phyloP scores from a whole-genome alignment of 2,797 vertebrate species.

The Simalia tracyae region DNA sequence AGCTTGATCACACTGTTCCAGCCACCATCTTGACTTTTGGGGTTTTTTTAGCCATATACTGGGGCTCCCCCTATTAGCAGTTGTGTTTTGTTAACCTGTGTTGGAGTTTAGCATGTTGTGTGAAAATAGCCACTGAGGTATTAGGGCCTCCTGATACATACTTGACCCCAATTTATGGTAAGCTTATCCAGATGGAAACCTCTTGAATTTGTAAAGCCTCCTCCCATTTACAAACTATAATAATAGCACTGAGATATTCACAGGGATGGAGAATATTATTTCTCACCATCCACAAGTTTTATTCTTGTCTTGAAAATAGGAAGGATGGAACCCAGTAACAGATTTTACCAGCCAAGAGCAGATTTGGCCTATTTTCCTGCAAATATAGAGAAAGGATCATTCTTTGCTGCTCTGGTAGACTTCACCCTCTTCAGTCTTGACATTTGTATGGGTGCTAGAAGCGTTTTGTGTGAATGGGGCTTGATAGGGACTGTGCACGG shows the following conservation, averaged over 20 bases:
- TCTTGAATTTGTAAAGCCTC: no score
- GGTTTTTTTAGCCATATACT: no score
- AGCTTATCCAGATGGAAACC: no score
- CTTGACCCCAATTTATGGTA: no score
- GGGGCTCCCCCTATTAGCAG: no score
- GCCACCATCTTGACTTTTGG: no score
- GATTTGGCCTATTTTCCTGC: not conserved
- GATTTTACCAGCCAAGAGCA: not conserved
- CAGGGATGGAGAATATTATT: not conserved
- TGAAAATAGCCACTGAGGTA: no score
- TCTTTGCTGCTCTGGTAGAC: not conserved
- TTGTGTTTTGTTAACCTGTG: no score
- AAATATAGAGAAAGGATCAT: fast-evolving
- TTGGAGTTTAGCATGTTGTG: no score
- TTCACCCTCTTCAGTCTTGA: slow-evolving; percentile 23
- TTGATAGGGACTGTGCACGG: not conserved
- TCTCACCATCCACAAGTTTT: slow-evolving; percentile 18
- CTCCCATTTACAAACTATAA: no score
- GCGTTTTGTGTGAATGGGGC: not conserved
- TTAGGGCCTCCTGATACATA: no score
- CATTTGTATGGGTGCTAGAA: not conserved
- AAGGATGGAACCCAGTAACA: not conserved
- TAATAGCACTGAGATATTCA: not conserved
- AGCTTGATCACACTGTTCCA: no score
- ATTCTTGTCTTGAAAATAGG: not conserved